A percentile compares a stretch with the other conserved stretches of the same genome.
phyloP scores from a whole-genome alignment of 2,888 invertebrate species.

The Apamea anceps region DNA sequence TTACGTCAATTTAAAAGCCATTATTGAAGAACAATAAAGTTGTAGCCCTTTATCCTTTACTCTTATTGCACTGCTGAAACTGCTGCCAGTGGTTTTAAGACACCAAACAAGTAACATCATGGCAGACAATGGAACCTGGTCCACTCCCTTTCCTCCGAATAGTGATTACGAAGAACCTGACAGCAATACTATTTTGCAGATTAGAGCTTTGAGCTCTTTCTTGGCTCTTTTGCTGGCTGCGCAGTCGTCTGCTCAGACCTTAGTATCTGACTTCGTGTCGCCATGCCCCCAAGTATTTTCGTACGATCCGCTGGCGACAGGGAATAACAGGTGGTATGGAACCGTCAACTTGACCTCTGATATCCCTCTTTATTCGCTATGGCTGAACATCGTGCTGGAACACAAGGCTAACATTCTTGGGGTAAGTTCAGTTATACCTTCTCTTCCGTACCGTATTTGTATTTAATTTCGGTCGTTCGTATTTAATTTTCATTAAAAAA shows the following conservation, averaged over 20 bases:
- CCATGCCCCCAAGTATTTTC: constrained; percentile 91
- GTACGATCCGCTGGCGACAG: constrained; percentile 86
- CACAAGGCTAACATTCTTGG: constrained; percentile 89
- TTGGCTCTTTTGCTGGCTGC: constrained; percentile 70
- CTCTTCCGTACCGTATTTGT: neutral
- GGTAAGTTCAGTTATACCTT: constrained; percentile 79
- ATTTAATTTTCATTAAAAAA: neutral
- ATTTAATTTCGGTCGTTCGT: neutral
- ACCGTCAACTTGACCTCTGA: constrained; percentile 87
- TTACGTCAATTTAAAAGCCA: constrained; percentile 11
- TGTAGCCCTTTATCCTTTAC: neutral
- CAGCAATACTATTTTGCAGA: constrained; percentile 38
- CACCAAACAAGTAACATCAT: neutral
- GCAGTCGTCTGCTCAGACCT: constrained; percentile 69
- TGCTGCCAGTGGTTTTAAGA: neutral
- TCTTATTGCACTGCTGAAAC: neutral
- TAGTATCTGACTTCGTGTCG: constrained; percentile 71
- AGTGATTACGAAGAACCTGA: constrained; percentile 27
- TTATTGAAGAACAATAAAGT: constrained; percentile 3
- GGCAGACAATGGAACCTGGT: neutral
- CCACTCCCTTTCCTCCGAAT: too few relatives aligned
- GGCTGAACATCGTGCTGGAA: constrained; percentile 90
- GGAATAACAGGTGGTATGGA: constrained; percentile 91
- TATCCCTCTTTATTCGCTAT: constrained; percentile 89
- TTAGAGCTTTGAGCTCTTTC: constrained; percentile 53